phyloP scores from a whole-genome alignment of 2,888 invertebrate genomes.

The Acleris cristana region DNA sequence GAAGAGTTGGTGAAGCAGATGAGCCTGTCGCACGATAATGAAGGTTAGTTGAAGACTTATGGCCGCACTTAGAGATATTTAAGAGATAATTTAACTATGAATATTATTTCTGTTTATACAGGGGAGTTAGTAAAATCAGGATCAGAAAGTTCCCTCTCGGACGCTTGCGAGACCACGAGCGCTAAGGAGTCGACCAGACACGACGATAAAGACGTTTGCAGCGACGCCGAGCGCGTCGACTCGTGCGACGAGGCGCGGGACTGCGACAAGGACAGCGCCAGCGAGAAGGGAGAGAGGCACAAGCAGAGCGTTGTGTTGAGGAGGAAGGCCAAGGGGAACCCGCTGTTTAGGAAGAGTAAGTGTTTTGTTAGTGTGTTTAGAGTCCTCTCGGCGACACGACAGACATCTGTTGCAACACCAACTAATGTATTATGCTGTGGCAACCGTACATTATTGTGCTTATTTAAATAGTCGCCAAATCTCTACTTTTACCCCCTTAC shows the following conservation, averaged over 20 bases:
- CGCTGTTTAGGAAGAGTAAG: conserved; percentile 87
- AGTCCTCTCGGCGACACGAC: no score
- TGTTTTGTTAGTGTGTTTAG: conserved; percentile 51
- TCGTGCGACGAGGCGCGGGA: conserved; percentile 69
- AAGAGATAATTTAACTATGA: no score
- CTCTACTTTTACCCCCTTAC: no score
- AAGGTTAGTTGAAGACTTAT: conserved; percentile 66
- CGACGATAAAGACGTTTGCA: conserved; percentile 89
- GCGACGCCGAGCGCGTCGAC: conserved; percentile 73
- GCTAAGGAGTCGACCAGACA: conserved; percentile 89
- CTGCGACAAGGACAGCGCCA: conserved; percentile 66
- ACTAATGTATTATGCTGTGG: no score
- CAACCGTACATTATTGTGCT: no score
- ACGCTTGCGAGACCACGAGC: conserved; percentile 86
- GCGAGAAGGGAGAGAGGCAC: conserved; percentile 47
- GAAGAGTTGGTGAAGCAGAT: conserved; percentile 91
- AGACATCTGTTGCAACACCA: no score
- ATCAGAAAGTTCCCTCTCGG: conserved; percentile 95
- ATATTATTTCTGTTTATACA: conserved; percentile 38
- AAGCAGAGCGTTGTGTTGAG: conserved; percentile 78
- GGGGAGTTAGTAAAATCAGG: conserved; percentile 89
- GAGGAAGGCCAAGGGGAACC: conserved; percentile 86
- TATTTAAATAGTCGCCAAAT: no score
- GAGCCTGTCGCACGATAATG: conserved; percentile 88
- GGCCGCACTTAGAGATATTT: no score